Conservation (phyloP, 2,888 invertebrate genomes). For the Cheilosia soror region DNA sequence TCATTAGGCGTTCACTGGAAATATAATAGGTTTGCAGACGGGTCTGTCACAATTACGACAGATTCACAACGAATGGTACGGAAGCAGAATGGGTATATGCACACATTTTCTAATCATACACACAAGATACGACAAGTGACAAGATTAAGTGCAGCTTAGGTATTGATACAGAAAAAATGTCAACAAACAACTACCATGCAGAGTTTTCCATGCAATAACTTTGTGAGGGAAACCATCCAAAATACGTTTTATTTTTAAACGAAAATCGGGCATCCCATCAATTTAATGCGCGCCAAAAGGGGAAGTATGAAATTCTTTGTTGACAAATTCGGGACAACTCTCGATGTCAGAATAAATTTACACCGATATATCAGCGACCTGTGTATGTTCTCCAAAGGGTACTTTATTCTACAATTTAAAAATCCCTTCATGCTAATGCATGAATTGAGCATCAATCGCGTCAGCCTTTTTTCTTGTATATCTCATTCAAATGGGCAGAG, state of each 20-base stretch:
- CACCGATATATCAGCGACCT: constrained; percentile 55
- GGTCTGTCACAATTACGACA: constrained; percentile 60
- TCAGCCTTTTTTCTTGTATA: constrained; percentile 53
- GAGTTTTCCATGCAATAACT: background rate
- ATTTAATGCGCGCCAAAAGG: constrained; percentile 56
- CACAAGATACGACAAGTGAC: constrained; percentile 14
- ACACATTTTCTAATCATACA: constrained; percentile 25
- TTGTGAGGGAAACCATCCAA: background rate
- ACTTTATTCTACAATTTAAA: constrained; percentile 42
- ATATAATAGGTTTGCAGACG: constrained; percentile 69
- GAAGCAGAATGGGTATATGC: constrained; percentile 6
- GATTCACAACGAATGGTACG: constrained; percentile 46
- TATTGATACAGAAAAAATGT: background rate
- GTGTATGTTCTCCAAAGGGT: constrained; percentile 7
- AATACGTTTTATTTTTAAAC: background rate
- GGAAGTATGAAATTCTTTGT: constrained; percentile 73
- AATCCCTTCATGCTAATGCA: constrained; percentile 50
- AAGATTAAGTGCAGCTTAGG: constrained; percentile 17
- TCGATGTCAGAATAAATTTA: constrained; percentile 77
- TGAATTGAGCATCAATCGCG: constrained; percentile 69
- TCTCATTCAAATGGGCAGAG: constrained; percentile 61
- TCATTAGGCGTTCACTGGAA: constrained; percentile 75
- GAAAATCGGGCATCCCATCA: constrained; percentile 44
- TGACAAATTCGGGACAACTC: constrained; percentile 77
- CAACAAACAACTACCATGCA: background rate